phyloP scores from a whole-genome alignment of 64 coral and sea anemone genomes.

The Dendrophyllia cribrosa region DNA sequence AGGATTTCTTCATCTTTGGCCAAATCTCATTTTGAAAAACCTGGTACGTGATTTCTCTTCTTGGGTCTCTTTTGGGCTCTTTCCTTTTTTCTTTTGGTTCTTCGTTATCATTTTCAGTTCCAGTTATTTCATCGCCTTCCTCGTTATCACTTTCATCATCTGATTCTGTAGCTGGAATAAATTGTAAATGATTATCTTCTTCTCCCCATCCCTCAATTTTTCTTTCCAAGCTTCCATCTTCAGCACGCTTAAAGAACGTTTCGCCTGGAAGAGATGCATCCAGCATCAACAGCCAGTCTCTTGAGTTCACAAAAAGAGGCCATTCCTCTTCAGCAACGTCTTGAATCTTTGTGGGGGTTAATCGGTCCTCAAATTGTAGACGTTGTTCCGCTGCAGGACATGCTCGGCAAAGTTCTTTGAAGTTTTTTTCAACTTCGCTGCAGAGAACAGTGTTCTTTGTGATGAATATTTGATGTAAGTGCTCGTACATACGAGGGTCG shows the following conservation, averaged over 20 bases:
- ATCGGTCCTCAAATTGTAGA: slow-evolving; percentile 29
- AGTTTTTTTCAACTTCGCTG: slow-evolving; percentile 85
- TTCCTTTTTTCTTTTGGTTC: neutral
- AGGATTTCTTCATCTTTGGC: slow-evolving; percentile 86
- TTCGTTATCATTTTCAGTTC: neutral
- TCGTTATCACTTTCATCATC: slow-evolving; percentile 63
- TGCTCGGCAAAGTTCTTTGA: slow-evolving; percentile 84
- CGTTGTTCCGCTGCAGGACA: slow-evolving; percentile 49
- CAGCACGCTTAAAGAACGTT: slow-evolving; percentile 76
- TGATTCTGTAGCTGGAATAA: slow-evolving; percentile 49
- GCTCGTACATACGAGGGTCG: slow-evolving; percentile 51
- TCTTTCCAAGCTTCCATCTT: slow-evolving; percentile 79
- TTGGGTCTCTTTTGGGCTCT: slow-evolving; percentile 31
- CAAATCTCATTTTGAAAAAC: slow-evolving; percentile 89
- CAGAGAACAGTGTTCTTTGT: slow-evolving; percentile 66
- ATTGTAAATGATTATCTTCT: slow-evolving; percentile 84
- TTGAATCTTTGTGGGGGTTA: slow-evolving; percentile 61
- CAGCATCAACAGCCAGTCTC: slow-evolving; percentile 89
- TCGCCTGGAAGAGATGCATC: slow-evolving; percentile 86
- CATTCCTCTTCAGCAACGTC: slow-evolving; percentile 75
- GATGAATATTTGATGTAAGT: slow-evolving; percentile 94
- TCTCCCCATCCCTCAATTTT: slow-evolving; percentile 94
- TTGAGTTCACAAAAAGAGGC: slow-evolving; percentile 93
- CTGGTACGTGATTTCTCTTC: slow-evolving; percentile 90
- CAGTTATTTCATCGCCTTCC: slow-evolving; percentile 45